Percentiles rank a stretch among this genome's conserved stretches.
Evolutionary conservation across 2,113 vertebrate genomes (phyloP).

Genomic region (Siniperca chuatsi): DNA sequence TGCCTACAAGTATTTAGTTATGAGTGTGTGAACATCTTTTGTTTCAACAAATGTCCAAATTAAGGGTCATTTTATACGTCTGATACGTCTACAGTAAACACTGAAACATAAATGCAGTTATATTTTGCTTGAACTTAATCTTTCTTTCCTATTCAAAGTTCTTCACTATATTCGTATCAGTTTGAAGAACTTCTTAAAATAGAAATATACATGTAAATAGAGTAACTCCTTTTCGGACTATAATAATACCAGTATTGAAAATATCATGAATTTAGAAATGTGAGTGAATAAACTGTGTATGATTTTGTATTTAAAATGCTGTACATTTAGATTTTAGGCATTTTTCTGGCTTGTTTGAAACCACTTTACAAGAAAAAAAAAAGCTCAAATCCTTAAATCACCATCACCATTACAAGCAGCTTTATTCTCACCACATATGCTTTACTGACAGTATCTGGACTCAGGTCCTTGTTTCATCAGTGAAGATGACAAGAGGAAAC

Average conservation of each 20-base stretch:
- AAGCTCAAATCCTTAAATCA: neutral
- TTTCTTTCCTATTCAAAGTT: neutral
- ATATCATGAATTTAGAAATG: neutral
- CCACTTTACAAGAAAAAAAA: neutral
- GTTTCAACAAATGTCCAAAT: neutral
- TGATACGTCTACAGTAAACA: neutral
- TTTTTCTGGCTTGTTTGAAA: neutral
- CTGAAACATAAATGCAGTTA: neutral
- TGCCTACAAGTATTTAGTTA: neutral
- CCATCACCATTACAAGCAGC: neutral
- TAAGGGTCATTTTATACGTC: neutral
- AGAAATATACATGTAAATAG: neutral
- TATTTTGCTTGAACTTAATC: neutral
- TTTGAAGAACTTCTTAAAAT: neutral
- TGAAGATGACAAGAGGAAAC: neutral
- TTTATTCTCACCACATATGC: neutral
- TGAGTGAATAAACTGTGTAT: neutral
- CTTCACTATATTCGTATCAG: neutral
- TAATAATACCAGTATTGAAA: neutral
- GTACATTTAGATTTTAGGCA: too few relatives aligned
- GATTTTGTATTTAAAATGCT: neutral
- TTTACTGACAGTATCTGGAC: slow-evolving; percentile 42
- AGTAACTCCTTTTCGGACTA: neutral
- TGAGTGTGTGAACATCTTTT: neutral
- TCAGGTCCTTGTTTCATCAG: neutral